phyloP scores from a whole-genome alignment of 1,140 invertebrate genomes.

The Rhopalosiphum padi region DNA sequence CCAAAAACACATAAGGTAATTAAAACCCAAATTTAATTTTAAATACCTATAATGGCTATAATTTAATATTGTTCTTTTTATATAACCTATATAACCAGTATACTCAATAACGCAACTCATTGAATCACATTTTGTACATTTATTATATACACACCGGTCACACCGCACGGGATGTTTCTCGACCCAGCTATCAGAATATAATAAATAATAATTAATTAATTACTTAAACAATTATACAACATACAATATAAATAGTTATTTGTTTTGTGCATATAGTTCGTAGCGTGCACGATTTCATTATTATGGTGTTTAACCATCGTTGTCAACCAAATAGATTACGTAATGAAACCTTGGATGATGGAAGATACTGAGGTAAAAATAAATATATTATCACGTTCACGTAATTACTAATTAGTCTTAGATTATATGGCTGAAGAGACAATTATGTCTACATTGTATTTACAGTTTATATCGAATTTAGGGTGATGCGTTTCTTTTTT shows the following conservation, averaged over 20 bases:
- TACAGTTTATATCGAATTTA: background rate
- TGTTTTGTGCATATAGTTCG: background rate
- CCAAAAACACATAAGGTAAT: slow-evolving; percentile 7
- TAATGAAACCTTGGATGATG: slow-evolving; percentile 24
- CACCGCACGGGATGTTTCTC: too few relatives aligned
- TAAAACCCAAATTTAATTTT: background rate
- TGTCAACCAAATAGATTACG: slow-evolving; percentile 29
- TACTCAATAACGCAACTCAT: too few relatives aligned
- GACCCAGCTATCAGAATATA: too few relatives aligned
- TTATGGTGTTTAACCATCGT: slow-evolving; percentile 36
- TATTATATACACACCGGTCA: too few relatives aligned
- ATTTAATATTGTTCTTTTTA: too few relatives aligned
- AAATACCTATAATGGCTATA: background rate
- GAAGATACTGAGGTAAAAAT: background rate
- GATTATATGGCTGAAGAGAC: background rate
- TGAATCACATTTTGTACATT: too few relatives aligned
- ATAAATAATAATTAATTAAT: too few relatives aligned
- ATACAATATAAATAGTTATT: background rate
- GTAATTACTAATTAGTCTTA: background rate
- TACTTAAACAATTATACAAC: too few relatives aligned
- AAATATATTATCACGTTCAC: background rate
- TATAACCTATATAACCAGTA: too few relatives aligned
- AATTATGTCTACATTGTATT: background rate
- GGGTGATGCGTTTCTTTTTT: background rate
- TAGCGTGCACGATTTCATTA: background rate